Conservation (phyloP, 53 echinoderm and acorn worm genomes). For the Crossaster papposus region DNA sequence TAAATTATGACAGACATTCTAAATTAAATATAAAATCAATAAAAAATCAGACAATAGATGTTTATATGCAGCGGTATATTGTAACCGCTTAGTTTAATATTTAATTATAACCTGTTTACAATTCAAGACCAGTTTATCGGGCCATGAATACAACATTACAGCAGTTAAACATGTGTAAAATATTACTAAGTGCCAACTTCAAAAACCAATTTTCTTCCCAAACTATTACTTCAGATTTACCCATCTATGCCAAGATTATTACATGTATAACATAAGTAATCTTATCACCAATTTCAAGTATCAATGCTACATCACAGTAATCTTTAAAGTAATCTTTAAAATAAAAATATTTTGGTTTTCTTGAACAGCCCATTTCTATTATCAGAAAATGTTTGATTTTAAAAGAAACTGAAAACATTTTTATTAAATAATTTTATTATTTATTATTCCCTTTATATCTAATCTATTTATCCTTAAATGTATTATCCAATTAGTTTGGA, state of each 20-base stretch:
- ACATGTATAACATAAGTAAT: background rate
- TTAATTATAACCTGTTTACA: slow-evolving; percentile 17
- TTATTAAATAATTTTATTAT: too few species aligned
- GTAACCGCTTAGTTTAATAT: slow-evolving; percentile 33
- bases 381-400: background rate
- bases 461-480: too few species aligned
- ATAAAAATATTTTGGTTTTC: background rate
- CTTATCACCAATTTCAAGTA: background rate
- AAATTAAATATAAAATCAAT: too few species aligned
- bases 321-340: background rate
- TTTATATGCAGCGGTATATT: background rate
- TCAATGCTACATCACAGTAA: background rate
- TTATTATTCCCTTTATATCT: too few species aligned
- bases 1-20: too few species aligned
- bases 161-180: background rate
- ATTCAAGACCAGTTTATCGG: background rate
- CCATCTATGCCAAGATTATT: background rate
- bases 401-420: too few species aligned
- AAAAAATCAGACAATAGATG: too few species aligned
- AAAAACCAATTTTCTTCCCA: background rate
- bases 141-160: background rate
- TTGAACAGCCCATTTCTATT: background rate
- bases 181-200: background rate
- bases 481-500: too few species aligned
- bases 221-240: background rate